Percentiles rank a stretch among this genome's conserved stretches.
Evolutionary conservation across 2,113 vertebrate genomes (phyloP).

Genomic region (Brachyhypopomus occidentalis): DNA sequence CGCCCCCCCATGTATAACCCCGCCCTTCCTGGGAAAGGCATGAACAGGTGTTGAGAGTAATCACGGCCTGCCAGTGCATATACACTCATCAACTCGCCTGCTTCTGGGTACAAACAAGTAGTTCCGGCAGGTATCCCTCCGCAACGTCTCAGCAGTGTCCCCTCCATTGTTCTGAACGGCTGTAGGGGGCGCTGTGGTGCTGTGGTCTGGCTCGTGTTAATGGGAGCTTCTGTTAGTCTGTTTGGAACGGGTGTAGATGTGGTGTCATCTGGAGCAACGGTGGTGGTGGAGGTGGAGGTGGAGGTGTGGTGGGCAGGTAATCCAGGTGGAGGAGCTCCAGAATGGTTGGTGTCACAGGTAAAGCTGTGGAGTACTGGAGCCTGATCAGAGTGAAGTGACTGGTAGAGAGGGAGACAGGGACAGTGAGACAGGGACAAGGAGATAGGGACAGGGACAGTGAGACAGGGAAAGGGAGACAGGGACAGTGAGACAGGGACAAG

Average conservation of each 20-base stretch:
- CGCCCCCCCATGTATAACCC: constrained; percentile 42
- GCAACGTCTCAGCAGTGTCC: constrained; percentile 46
- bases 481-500: background rate
- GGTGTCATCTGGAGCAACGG: constrained; percentile 37
- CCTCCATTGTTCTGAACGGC: constrained; percentile 54
- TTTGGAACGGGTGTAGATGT: background rate
- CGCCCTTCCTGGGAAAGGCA: constrained; percentile 57
- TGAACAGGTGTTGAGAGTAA: constrained; percentile 51
- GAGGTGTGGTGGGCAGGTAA: constrained; percentile 24
- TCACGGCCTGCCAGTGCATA: constrained; percentile 63
- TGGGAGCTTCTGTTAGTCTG: constrained; percentile 5
- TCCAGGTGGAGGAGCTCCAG: constrained; percentile 10
- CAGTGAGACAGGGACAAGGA: background rate
- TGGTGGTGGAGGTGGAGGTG: constrained; percentile 43
- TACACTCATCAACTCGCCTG: constrained; percentile 59
- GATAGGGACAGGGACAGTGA: background rate
- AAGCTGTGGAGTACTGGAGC: constrained; percentile 24
- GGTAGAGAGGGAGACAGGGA: background rate
- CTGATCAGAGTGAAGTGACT: constrained; percentile 24
- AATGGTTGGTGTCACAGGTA: constrained; percentile 33
- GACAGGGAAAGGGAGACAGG: background rate
- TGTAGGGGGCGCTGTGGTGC: background rate
- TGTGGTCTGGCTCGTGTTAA: constrained; percentile 30
- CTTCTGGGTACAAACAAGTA: constrained; percentile 50
- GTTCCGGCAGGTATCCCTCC: constrained; percentile 42